Conservation (phyloP, 2,797 vertebrate genomes). For the Poecilia wingei region DNA sequence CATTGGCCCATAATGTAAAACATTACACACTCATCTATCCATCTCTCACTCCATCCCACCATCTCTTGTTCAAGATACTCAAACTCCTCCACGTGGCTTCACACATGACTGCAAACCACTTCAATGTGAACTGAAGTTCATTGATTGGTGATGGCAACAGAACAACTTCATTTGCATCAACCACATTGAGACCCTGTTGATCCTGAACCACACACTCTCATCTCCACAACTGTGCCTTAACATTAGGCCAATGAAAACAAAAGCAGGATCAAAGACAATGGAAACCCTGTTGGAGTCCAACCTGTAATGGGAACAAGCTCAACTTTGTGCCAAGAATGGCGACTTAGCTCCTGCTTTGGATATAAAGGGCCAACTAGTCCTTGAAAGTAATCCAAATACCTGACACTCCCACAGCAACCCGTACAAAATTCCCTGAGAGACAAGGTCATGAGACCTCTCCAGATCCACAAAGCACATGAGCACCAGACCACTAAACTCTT, state of each 20-base stretch:
- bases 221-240: background rate
- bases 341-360: background rate
- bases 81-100: background rate
- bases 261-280: background rate
- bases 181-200: background rate
- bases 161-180: background rate
- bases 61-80: background rate
- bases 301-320: background rate
- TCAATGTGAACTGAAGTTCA: background rate
- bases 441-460: background rate
- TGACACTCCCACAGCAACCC: background rate
- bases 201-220: background rate
- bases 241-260: background rate
- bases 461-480: background rate
- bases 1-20: background rate
- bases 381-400: background rate
- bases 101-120: background rate
- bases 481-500: background rate
- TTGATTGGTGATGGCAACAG: background rate
- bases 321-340: background rate
- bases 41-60: background rate
- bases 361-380: background rate
- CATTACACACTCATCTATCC: background rate
- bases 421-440: background rate
- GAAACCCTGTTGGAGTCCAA: background rate